Evolutionary conservation across 2,113 vertebrate species (phyloP).

Genomic region (Trinectes maculatus): DNA sequence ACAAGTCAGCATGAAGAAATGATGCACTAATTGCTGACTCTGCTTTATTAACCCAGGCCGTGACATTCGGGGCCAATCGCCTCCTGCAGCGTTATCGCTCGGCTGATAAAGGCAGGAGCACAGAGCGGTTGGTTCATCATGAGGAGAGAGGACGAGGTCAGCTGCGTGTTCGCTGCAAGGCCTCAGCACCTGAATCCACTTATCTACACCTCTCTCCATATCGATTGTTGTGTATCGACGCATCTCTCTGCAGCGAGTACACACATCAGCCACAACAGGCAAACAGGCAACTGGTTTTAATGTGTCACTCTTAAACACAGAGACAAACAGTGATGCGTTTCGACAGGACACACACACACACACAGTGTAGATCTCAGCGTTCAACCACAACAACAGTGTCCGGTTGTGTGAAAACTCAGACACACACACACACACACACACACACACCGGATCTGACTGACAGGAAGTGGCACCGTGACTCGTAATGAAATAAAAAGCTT

Average conservation of each 20-base stretch:
- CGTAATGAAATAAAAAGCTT: conserved; percentile 45
- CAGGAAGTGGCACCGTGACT: conserved; percentile 3
- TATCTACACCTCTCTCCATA: not conserved
- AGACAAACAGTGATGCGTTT: too few relatives aligned
- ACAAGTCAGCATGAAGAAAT: conserved; percentile 58
- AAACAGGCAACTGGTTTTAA: too few relatives aligned
- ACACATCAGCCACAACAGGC: not conserved
- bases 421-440: too few relatives aligned
- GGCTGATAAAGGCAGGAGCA: conserved; percentile 44
- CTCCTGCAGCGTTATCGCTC: conserved; percentile 51
- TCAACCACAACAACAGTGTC: conserved; percentile 30
- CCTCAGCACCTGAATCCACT: conserved; percentile 7
- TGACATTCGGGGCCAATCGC: conserved; percentile 53
- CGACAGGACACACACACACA: too few relatives aligned
- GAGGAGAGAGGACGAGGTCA: not conserved
- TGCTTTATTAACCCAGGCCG: conserved; percentile 33
- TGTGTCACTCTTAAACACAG: too few relatives aligned
- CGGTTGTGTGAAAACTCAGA: conserved; percentile 27
- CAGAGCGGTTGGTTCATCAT: conserved; percentile 40
- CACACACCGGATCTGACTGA: not conserved
- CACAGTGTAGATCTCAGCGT: conserved; percentile 30
- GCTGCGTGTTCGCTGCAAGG: not conserved
- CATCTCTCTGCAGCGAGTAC: too few relatives aligned
- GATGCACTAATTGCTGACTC: conserved; percentile 61
- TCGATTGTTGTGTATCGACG: conserved; percentile 17